Base-by-base conservation (phyloP, 2,797 vertebrate species). In the Eulemur albifrons region DNA sequence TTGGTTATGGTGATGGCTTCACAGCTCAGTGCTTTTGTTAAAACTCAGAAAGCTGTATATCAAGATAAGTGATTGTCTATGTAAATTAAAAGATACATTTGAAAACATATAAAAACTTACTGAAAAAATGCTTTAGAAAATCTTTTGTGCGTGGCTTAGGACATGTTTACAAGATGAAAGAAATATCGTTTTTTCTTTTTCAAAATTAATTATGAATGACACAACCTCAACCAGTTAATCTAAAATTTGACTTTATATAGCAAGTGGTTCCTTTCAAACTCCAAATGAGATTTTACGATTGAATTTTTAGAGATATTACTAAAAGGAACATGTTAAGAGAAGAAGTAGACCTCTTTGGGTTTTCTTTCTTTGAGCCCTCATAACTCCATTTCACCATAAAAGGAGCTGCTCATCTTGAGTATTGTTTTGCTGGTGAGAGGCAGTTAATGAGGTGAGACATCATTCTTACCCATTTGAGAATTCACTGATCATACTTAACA, bases 401-500 rank as follows among this genome's bases (percentile, higher is more conserved):
- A 40, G 73, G 94, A 96, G 52, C 88, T 81, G 7, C 25, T 83
- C 35, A 3, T 96, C 70, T 59, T 73, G n/a, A 89, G 61, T 91
- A 75, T 82, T 73, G 79, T 45, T 96, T 67, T 81, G 95, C 86
- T 91, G 27, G 52, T 95, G 72, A 88, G 92, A 96, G 75, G 90
- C 92, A 97, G 80, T 95, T 61, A 95, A 54, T 92, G 54, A 67
- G 79, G 81, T 93, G 52, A 94, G 88, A n/a, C 0, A 30, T 95
- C 69, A 70, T 96, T 97, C 92, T 97, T 69, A 86, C 70, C 32
- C 43, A 40, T 94, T 94, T 96, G 95, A 95, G 25, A 82, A 92
- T 97, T 96, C 96, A 23, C 65, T 70, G 59, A n/a, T 84, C 85
- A 17, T 27, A 11, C 76, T 43, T 61, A 91, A 14, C 25, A 88